Evolutionary conservation across 1,140 invertebrate species (phyloP).

Genomic region (Drosophila novamexicana): DNA sequence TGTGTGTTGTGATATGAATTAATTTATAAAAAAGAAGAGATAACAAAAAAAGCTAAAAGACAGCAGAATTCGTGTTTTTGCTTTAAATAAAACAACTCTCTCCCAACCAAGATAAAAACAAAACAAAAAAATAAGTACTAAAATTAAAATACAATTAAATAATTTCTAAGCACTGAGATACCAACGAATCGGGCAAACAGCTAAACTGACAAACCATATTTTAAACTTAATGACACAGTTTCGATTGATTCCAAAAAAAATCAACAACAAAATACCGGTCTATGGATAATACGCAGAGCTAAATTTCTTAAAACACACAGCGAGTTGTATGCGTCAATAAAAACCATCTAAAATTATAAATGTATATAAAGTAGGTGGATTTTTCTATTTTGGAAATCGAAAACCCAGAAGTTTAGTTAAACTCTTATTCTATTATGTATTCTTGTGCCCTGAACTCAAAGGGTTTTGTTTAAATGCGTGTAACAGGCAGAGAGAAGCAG

Average conservation of each 20-base stretch:
- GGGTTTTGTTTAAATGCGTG: no score
- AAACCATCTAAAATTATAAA: slow-evolving; percentile 51
- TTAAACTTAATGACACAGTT: slow-evolving; percentile 37
- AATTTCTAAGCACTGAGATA: slow-evolving; percentile 44
- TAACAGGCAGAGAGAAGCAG: no score
- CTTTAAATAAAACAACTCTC: slow-evolving; percentile 43
- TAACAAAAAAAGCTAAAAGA: background rate
- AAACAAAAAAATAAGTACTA: slow-evolving; percentile 9
- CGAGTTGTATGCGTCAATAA: slow-evolving; percentile 76
- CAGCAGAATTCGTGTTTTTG: slow-evolving; percentile 42
- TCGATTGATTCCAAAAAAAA: slow-evolving; percentile 49
- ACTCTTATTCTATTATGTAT: no score
- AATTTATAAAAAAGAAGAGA: slow-evolving; percentile 64
- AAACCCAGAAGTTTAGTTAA: no score
- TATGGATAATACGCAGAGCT: slow-evolving; percentile 16
- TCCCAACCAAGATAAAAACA: slow-evolving; percentile 12
- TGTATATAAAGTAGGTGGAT: no score
- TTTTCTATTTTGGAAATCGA: no score
- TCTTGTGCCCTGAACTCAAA: no score
- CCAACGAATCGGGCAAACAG: slow-evolving; percentile 34
- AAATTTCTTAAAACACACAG: slow-evolving; percentile 72
- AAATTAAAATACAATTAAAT: slow-evolving; percentile 15
- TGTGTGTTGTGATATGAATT: slow-evolving; percentile 84
- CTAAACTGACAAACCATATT: slow-evolving; percentile 31
- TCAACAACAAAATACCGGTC: background rate